phyloP scores from a whole-genome alignment of 2,888 invertebrate genomes.

The Agrotis clavis region DNA sequence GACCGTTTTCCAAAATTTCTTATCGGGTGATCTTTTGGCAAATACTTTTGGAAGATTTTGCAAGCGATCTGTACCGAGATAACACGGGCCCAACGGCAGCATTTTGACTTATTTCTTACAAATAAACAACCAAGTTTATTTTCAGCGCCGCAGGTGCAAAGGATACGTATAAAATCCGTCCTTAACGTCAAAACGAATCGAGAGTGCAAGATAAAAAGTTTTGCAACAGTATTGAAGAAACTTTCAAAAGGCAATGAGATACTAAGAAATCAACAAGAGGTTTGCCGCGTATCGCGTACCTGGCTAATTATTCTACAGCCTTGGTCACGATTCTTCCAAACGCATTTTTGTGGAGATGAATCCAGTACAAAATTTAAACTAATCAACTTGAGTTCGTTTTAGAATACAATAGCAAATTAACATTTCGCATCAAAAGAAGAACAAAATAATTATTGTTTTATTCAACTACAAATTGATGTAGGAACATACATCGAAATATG shows the following conservation, averaged over 20 bases:
- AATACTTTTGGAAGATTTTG: conserved; percentile 67
- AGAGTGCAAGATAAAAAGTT: conserved; percentile 74
- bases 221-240: conserved; percentile 76
- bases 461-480: conserved; percentile 18
- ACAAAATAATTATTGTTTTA: background rate
- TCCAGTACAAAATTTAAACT: conserved; percentile 63
- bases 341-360: conserved; percentile 68
- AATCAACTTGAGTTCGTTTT: conserved; percentile 9
- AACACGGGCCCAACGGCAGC: conserved; percentile 66
- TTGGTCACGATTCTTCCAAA: conserved; percentile 85
- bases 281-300: conserved; percentile 76
- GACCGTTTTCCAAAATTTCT: conserved; percentile 48
- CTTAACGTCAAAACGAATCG: conserved; percentile 72
- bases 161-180: conserved; percentile 71
- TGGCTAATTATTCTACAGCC: conserved; percentile 85
- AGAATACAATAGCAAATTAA: conserved; percentile 8
- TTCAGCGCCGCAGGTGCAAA: conserved; percentile 74
- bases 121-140: conserved; percentile 74
- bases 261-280: conserved; percentile 84
- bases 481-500: background rate
- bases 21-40: conserved; percentile 60
- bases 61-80: conserved; percentile 66
- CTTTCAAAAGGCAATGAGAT: conserved; percentile 88
- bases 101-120: conserved; percentile 75
- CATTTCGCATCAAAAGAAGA: conserved; percentile 5